phyloP scores from a whole-genome alignment of 2,888 invertebrate genomes.

The Andricus curvator region DNA sequence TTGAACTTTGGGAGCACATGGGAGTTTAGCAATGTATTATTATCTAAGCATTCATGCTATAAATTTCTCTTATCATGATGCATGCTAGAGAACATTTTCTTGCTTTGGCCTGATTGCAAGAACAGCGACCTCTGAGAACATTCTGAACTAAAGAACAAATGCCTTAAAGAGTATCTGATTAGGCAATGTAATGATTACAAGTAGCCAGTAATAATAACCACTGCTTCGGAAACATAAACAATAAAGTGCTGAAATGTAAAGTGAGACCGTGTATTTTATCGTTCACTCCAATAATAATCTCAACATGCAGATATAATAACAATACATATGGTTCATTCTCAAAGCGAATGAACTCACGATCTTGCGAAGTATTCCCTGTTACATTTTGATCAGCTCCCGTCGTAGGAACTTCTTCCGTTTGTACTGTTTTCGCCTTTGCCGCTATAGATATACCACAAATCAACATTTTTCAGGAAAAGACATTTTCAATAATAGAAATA shows the following conservation, averaged over 20 bases:
- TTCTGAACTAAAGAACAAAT: neutral
- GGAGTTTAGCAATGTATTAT: neutral
- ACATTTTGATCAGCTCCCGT: conserved; percentile 67
- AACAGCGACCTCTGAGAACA: neutral
- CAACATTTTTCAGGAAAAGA: neutral
- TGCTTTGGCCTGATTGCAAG: conserved; percentile 1
- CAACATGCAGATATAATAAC: conserved; percentile 52
- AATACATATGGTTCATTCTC: conserved; percentile 67
- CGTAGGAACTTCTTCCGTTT: conserved; percentile 71
- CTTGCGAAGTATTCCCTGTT: conserved; percentile 68
- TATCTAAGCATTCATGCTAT: conserved; percentile 30
- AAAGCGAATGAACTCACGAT: conserved; percentile 76
- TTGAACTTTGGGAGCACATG: neutral
- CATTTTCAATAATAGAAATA: neutral
- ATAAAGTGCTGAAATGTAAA: conserved; percentile 12
- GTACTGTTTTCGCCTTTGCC: conserved; percentile 70
- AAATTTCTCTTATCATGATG: conserved; percentile 3
- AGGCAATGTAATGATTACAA: conserved; percentile 1
- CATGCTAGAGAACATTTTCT: conserved; percentile 19
- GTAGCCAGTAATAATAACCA: neutral
- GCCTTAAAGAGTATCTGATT: neutral
- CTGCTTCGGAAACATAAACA: neutral
- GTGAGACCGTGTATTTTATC: conserved; percentile 44
- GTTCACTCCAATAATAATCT: conserved; percentile 40
- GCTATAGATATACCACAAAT: conserved; percentile 62